phyloP scores from a whole-genome alignment of 2,113 vertebrate species.

The Sialia sialis region DNA sequence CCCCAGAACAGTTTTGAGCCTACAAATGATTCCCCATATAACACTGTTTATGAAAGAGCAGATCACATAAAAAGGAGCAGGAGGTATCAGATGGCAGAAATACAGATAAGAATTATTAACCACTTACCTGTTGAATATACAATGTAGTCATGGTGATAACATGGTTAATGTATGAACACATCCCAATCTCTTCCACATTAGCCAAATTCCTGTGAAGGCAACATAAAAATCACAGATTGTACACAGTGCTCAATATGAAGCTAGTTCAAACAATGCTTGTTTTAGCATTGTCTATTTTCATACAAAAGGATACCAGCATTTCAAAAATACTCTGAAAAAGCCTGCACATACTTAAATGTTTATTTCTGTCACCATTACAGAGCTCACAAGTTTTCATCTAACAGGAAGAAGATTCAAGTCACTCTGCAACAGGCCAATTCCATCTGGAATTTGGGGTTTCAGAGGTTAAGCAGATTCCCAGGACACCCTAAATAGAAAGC shows the following conservation, averaged over 20 bases:
- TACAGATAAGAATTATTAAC: background rate
- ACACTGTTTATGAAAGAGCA: background rate
- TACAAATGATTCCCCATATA: background rate
- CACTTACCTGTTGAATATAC: conserved; percentile 93
- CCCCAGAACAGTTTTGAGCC: background rate
- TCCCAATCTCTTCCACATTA: conserved; percentile 97
- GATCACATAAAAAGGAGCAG: background rate
- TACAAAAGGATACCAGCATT: background rate
- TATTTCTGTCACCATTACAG: background rate
- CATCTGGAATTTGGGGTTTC: conserved; percentile 5
- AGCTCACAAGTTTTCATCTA: background rate
- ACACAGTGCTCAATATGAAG: background rate
- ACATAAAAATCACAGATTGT: background rate
- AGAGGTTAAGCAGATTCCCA: conserved; percentile 54
- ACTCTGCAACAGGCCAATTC: background rate
- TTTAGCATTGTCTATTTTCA: background rate
- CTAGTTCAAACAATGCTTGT: background rate
- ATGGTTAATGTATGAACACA: conserved; percentile 97
- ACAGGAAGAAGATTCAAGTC: background rate
- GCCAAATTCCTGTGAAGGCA: conserved; percentile 85
- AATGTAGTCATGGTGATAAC: conserved; percentile 97
- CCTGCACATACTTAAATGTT: background rate
- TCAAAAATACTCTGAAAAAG: background rate
- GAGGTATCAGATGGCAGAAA: background rate
- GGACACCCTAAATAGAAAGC: background rate